A percentile compares a stretch with the other conserved stretches of the same genome.
Evolutionary conservation across 2,888 invertebrate species (phyloP).

Genomic region (Macrophya alboannulata): DNA sequence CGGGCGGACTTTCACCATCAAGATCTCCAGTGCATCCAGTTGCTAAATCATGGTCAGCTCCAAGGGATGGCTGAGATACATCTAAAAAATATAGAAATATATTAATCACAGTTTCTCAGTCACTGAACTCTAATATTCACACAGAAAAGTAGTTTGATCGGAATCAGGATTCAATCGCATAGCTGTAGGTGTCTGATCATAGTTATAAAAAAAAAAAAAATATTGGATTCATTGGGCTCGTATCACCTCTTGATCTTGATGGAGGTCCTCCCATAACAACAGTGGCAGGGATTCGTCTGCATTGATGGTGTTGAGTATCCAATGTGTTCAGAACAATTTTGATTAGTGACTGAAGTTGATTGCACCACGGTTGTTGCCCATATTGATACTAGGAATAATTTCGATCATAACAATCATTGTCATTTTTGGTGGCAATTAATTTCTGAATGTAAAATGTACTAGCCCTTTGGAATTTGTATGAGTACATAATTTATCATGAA

Average conservation of each 20-base stretch:
- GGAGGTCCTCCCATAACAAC: constrained; percentile 89
- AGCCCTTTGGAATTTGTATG: neutral
- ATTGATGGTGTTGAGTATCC: constrained; percentile 95
- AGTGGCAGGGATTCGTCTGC: constrained; percentile 91
- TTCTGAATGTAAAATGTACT: constrained; percentile 1
- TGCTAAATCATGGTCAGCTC: constrained; percentile 84
- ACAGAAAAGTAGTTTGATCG: neutral
- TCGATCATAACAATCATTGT: neutral
- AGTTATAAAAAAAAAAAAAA: neutral
- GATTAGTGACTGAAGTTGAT: constrained; percentile 90
- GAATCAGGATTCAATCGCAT: too few relatives aligned
- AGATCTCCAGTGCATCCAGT: constrained; percentile 70
- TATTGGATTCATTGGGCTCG: neutral
- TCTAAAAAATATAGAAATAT: constrained; percentile 79
- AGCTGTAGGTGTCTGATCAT: neutral
- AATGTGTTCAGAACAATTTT: constrained; percentile 95
- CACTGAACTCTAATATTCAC: neutral
- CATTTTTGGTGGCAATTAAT: neutral
- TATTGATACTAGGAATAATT: constrained; percentile 86
- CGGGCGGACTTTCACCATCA: constrained; percentile 73
- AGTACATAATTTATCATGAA: neutral
- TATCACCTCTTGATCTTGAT: constrained; percentile 85
- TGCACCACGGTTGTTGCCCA: constrained; percentile 86
- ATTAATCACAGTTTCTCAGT: neutral
- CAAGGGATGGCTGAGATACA: constrained; percentile 89